Conservation (phyloP, 64 coral and sea anemone genomes). For the Astreopora myriophthalma region DNA sequence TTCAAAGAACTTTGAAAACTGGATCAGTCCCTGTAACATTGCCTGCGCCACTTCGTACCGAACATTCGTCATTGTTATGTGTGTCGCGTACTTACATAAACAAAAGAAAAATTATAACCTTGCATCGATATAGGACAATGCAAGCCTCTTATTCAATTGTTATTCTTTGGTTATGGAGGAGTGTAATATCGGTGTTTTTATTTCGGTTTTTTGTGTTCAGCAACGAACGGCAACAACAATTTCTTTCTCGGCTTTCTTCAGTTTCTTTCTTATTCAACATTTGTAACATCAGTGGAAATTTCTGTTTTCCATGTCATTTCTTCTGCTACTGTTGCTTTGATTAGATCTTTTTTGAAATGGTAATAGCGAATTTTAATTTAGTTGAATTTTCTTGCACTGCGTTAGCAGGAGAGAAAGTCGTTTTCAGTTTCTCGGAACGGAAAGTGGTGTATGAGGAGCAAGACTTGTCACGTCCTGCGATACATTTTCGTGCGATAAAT, state of each 20-base stretch:
- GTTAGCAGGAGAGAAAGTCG: background rate
- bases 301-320: background rate
- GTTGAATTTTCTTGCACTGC: background rate
- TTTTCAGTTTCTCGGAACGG: background rate
- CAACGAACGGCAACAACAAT: background rate
- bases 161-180: background rate
- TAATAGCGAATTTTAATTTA: background rate
- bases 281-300: background rate
- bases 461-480: background rate
- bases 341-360: constrained; percentile 11
- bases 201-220: constrained; percentile 10
- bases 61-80: background rate
- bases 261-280: background rate
- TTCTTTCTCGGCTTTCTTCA: too few species aligned
- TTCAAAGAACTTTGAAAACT: background rate
- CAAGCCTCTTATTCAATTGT: constrained; percentile 27
- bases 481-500: background rate
- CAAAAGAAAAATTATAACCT: constrained; percentile 49
- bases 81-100: background rate
- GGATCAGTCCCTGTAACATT: background rate
- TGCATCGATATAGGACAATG: constrained; percentile 26
- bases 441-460: background rate
- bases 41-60: too few species aligned
- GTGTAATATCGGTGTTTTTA: constrained; percentile 5
- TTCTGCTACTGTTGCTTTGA: background rate